Base-by-base conservation (phyloP, 64 coral and sea anemone genomes). In the Astreopora myriophthalma region DNA sequence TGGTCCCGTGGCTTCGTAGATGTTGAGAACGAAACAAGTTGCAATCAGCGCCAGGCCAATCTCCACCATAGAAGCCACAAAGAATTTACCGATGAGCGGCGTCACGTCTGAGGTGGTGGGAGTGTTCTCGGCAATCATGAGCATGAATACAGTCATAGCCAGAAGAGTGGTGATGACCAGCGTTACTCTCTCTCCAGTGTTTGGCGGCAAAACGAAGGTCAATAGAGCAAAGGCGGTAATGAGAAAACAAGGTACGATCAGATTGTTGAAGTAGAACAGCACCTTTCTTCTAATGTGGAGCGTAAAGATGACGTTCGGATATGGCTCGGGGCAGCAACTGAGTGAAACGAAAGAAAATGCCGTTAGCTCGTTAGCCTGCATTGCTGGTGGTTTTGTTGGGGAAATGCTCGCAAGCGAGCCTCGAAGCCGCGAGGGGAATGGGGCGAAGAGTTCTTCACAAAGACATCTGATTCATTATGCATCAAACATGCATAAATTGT, bases 21-120 rank as follows among this genome's bases (percentile, higher is more conserved):
- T 77, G 32, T 96, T 95, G 3, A 99, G 49, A 10, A 99, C 91
- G 57, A 95, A 92, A 76, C 97, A 99, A 0, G 97, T 99, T 29
- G 91, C 94, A 14, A 99, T 95, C 19, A 99, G 62, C 1, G 97
- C 97, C 6, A 99, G 91, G 34, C 94, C 97, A 2, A 99, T 99
- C 55, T 99, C 97, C 9, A 99, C 90, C 97, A 99, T 99, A 29
- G 90, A 93, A 24, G 97, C 97, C 23, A 99, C 94, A 57, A 95
- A 99, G 90, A 99, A 99, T 90, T 99, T 92, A 14, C 94, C 97
- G 70, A 99, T 96, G 3, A 99, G 65, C 4, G 97, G 97, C 1
- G 94, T 96, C n/a, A 99, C 97, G 38, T 99, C 97, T 25, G 97
- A 99, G 22, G 94, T 99, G 3, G 97, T 96, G 30, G 97, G 97